Percentiles rank a stretch among this genome's conserved stretches.
Evolutionary conservation across 2,113 vertebrate genomes (phyloP).

Genomic region (Australoheros scitulus): DNA sequence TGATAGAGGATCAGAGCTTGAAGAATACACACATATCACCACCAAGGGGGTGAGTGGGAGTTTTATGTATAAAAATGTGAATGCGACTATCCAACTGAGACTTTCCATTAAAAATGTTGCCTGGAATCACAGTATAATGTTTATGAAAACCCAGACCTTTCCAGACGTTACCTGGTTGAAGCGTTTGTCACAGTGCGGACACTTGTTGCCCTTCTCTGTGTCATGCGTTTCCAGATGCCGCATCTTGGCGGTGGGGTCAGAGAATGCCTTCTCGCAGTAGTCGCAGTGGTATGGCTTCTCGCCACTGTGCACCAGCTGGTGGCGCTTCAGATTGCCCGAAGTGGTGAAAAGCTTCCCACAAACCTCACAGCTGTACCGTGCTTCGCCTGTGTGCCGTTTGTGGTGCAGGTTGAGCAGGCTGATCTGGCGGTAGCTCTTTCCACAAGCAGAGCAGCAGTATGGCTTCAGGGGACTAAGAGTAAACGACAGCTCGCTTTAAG

Average conservation of each 20-base stretch:
- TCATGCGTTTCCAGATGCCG: conserved; percentile 96
- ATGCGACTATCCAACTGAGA: not conserved
- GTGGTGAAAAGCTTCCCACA: conserved; percentile 97
- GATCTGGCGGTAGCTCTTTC: conserved; percentile 97
- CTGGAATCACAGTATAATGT: not conserved
- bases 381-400: conserved; percentile 96
- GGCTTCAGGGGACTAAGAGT: conserved; percentile 90
- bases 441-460: conserved; percentile 91
- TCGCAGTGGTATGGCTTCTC: conserved; percentile 97
- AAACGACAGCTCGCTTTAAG: not conserved
- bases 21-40: not conserved
- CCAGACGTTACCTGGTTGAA: conserved; percentile 90
- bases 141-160: not conserved
- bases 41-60: not conserved
- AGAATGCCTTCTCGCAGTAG: conserved; percentile 94
- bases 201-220: conserved; percentile 95
- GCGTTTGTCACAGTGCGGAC: conserved; percentile 95
- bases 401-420: conserved; percentile 97
- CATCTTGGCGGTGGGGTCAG: conserved; percentile 98
- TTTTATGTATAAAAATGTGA: not conserved
- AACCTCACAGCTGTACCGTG: conserved; percentile 91
- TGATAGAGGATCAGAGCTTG: not conserved
- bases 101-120: not conserved
- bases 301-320: conserved; percentile 97
- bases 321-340: conserved; percentile 95